Conservation (phyloP, 2,888 invertebrate species). For the Campaea margaritaria region DNA sequence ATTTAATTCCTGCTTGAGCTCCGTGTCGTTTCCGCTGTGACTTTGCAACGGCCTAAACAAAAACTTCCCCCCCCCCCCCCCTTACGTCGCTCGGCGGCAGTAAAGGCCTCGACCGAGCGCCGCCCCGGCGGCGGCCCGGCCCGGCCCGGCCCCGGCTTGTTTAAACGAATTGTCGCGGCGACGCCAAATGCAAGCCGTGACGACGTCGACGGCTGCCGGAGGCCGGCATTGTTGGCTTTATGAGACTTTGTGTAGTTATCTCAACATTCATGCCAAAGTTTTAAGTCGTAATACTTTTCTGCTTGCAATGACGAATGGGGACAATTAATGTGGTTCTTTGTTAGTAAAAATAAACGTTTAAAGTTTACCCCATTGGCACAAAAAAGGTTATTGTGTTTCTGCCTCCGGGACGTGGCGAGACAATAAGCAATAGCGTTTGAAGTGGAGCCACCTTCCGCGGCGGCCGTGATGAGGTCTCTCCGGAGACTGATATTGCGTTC, state of each 20-base stretch:
- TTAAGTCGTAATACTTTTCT: not conserved
- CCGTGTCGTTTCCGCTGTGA: slow-evolving; percentile 7
- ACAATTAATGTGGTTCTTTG: not conserved
- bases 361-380: not conserved
- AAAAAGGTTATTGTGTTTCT: not conserved
- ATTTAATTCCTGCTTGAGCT: slow-evolving; percentile 14
- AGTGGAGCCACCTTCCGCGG: not conserved
- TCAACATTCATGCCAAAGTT: not conserved
- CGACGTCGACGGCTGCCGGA: not conserved
- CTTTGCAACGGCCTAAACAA: slow-evolving; percentile 3
- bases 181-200: not conserved
- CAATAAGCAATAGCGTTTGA: not conserved
- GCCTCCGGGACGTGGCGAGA: not conserved
- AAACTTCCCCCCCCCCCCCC: not conserved
- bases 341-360: not conserved
- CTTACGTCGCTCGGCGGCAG: not conserved
- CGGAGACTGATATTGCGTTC: not conserved
- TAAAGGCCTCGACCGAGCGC: not conserved
- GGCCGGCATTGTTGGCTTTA: not conserved
- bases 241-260: not conserved
- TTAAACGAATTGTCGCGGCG: slow-evolving; percentile 11
- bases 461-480: not conserved
- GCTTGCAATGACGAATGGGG: not conserved
- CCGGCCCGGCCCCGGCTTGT: not conserved
- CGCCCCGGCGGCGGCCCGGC: too few species aligned